phyloP scores from a whole-genome alignment of 1,140 invertebrate species.

The Drosophila trapezifrons region DNA sequence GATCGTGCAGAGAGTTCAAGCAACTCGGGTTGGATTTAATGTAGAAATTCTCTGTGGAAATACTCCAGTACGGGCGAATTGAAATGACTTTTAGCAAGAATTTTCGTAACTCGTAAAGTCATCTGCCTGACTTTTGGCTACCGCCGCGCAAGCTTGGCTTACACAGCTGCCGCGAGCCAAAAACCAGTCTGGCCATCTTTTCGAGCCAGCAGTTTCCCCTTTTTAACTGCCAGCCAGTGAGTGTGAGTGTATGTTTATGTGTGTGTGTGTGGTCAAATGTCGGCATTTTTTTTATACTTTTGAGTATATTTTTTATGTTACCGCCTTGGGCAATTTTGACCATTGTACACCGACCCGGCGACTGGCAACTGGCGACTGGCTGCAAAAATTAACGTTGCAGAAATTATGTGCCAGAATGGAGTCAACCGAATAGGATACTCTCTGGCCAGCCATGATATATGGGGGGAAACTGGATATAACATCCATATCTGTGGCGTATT shows the following conservation, averaged over 20 bases:
- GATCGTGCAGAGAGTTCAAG: constrained; percentile 23
- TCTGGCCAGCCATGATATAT: not conserved
- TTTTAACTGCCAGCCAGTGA: constrained; percentile 10
- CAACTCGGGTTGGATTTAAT: constrained; percentile 12
- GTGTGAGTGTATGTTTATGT: constrained; percentile 9
- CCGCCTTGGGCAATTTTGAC: constrained; percentile 70
- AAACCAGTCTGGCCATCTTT: constrained; percentile 79
- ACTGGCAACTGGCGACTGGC: constrained; percentile 10
- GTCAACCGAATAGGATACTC: constrained; percentile 36
- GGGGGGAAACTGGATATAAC: constrained; percentile 3
- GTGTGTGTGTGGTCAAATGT: constrained; percentile 74
- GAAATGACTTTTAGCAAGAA: constrained; percentile 77
- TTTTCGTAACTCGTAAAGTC: constrained; percentile 60
- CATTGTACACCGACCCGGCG: constrained; percentile 51
- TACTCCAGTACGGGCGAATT: constrained; percentile 38
- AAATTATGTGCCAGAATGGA: constrained; percentile 59
- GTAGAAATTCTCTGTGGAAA: constrained; percentile 37
- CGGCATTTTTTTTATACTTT: constrained; percentile 63
- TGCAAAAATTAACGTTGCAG: constrained; percentile 70
- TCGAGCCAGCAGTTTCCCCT: constrained; percentile 58
- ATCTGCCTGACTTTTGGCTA: constrained; percentile 55
- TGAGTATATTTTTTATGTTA: constrained; percentile 61
- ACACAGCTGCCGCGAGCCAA: constrained; percentile 56
- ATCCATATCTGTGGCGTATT: constrained; percentile 3
- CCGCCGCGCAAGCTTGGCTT: constrained; percentile 20